Evolutionary conservation across 2,888 invertebrate genomes (phyloP).

Genomic region (Ormyrus thymus): DNA sequence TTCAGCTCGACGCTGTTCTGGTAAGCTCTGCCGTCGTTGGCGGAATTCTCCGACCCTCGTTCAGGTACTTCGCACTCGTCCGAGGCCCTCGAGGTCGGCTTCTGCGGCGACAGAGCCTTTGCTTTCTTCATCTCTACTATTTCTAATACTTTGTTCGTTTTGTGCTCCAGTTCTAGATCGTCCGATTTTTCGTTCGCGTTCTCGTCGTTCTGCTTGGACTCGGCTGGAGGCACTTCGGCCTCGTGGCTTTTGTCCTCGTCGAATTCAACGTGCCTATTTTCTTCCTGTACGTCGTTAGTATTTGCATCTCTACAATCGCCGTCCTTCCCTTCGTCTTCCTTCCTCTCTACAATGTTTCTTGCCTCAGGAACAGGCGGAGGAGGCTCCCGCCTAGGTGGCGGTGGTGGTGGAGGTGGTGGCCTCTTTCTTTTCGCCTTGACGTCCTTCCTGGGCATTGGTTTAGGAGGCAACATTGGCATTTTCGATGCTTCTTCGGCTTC

Average conservation of each 20-base stretch:
- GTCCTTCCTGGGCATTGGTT: slow-evolving; percentile 73
- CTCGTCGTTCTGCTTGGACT: neutral
- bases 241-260: slow-evolving; percentile 9
- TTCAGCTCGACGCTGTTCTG: slow-evolving; percentile 1
- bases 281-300: neutral
- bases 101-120: slow-evolving; percentile 53
- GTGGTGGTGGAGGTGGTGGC: slow-evolving; percentile 74
- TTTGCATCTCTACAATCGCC: neutral
- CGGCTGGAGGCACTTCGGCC: neutral
- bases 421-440: slow-evolving; percentile 69
- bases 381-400: slow-evolving; percentile 66
- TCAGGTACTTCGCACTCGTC: slow-evolving; percentile 36
- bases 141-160: slow-evolving; percentile 67
- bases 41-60: slow-evolving; percentile 33
- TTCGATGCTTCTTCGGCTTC: slow-evolving; percentile 26
- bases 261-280: neutral
- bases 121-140: slow-evolving; percentile 69
- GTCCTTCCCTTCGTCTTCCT: neutral
- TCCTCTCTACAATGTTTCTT: slow-evolving; percentile 1
- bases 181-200: slow-evolving; percentile 12
- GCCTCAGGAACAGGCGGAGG: slow-evolving; percentile 56
- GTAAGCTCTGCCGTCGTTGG: neutral
- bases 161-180: neutral
- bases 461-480: slow-evolving; percentile 67
- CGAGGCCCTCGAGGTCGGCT: slow-evolving; percentile 41